Evolutionary conservation across 2,888 invertebrate species (phyloP).

Genomic region (Cheilosia vulpina): DNA sequence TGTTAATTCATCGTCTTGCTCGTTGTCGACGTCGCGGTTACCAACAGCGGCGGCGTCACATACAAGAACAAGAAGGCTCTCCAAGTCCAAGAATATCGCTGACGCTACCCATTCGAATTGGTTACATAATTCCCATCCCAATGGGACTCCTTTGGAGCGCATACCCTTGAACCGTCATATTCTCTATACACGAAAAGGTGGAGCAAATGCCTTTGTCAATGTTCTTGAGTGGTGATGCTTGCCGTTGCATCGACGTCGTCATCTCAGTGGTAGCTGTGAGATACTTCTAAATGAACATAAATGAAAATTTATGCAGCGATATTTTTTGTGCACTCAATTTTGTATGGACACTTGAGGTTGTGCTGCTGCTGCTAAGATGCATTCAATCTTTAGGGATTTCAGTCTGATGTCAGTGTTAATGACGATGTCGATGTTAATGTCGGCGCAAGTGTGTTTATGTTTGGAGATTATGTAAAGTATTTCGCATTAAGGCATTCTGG

Average conservation of each 20-base stretch:
- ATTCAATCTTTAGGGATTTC: slow-evolving; percentile 52
- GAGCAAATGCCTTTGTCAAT: slow-evolving; percentile 48
- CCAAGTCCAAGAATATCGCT: slow-evolving; percentile 34
- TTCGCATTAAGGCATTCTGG: slow-evolving; percentile 6
- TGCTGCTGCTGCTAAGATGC: slow-evolving; percentile 10
- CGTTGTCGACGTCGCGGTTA: neutral
- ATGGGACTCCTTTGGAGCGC: slow-evolving; percentile 18
- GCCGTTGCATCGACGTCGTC: slow-evolving; percentile 15
- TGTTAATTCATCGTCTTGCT: slow-evolving; percentile 45
- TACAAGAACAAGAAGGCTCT: slow-evolving; percentile 31
- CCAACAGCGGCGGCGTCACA: slow-evolving; percentile 6
- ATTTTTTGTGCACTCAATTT: slow-evolving; percentile 10
- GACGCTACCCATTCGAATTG: slow-evolving; percentile 42
- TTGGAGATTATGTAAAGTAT: slow-evolving; percentile 4
- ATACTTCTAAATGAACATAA: slow-evolving; percentile 58
- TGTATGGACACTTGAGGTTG: slow-evolving; percentile 28
- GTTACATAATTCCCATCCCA: slow-evolving; percentile 40
- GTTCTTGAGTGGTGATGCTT: slow-evolving; percentile 40
- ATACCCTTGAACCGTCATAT: slow-evolving; percentile 25
- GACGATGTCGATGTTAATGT: slow-evolving; percentile 45
- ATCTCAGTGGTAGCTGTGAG: neutral
- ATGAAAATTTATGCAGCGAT: slow-evolving; percentile 55
- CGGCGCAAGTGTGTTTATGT: slow-evolving; percentile 15
- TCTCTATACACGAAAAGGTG: slow-evolving; percentile 26
- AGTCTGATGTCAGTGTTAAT: slow-evolving; percentile 57